Evolutionary conservation across 1,140 invertebrate species (phyloP).

Genomic region (Ylistrum balloti): DNA sequence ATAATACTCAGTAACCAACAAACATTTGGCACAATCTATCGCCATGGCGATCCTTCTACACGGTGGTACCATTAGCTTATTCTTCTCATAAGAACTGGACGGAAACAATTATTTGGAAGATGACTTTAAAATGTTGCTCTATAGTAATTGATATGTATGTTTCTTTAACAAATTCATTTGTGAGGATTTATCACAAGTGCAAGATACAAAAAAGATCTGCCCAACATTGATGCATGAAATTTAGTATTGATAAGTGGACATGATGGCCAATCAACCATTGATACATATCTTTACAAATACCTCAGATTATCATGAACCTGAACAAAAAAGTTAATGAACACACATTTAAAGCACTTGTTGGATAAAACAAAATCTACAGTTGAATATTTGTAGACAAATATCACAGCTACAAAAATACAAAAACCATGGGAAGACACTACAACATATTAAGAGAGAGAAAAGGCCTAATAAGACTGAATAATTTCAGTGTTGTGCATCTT

Average conservation of each 20-base stretch:
- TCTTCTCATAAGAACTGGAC: too few species aligned
- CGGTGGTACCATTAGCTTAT: background rate
- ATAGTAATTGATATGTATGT: too few species aligned
- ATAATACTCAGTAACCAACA: background rate
- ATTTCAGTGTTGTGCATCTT: too few species aligned
- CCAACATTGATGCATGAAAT: too few species aligned
- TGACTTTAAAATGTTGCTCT: too few species aligned
- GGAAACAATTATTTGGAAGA: too few species aligned
- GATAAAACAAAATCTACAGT: background rate
- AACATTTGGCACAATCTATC: background rate
- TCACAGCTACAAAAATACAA: constrained; percentile 26
- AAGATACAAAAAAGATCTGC: too few species aligned
- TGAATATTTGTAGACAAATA: background rate
- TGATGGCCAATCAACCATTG: too few species aligned
- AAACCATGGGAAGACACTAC: background rate
- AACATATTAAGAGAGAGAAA: background rate
- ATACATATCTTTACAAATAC: too few species aligned
- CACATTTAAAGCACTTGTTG: background rate
- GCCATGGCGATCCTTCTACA: background rate
- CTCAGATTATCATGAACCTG: background rate
- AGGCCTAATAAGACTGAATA: background rate
- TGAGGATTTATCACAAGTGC: too few species aligned
- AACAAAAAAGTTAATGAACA: background rate
- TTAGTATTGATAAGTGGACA: too few species aligned
- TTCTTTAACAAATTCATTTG: too few species aligned